Percentiles rank a stretch among this genome's conserved stretches.
Evolutionary conservation across 2,888 invertebrate genomes (phyloP).

Genomic region (Dicyrtomina minuta): DNA sequence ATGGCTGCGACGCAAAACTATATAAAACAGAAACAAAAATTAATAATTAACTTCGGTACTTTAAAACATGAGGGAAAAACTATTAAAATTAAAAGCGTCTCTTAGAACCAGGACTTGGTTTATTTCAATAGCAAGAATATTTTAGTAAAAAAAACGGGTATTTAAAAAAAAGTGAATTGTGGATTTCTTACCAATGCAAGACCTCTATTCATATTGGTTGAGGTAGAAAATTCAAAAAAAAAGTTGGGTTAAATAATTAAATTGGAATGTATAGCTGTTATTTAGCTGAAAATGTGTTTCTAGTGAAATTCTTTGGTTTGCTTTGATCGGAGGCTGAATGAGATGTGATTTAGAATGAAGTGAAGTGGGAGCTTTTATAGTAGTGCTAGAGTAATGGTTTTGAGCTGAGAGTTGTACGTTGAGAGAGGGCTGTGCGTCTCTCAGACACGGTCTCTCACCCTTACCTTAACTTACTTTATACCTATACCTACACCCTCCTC

Average conservation of each 20-base stretch:
- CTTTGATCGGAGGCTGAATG: background rate
- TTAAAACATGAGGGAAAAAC: no score
- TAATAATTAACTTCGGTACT: no score
- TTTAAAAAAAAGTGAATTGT: background rate
- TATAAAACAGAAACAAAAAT: slow-evolving; percentile 11
- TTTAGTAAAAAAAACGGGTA: background rate
- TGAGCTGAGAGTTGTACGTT: background rate
- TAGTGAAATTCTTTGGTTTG: no score
- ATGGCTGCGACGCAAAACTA: slow-evolving; percentile 44
- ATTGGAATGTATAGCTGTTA: background rate
- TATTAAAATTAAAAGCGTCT: background rate
- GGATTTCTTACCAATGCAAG: slow-evolving; percentile 17
- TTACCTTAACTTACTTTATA: no score
- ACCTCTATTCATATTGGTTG: slow-evolving; percentile 24
- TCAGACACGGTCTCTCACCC: slow-evolving; percentile 5
- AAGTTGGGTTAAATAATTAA: background rate
- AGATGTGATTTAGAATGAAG: slow-evolving; percentile 19
- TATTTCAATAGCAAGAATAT: background rate
- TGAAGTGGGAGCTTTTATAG: slow-evolving; percentile 22
- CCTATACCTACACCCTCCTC: no score
- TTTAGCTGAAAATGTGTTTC: background rate
- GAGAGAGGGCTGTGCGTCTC: background rate
- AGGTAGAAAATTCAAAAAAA: background rate
- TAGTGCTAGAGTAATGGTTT: background rate
- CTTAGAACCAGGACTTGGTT: no score